Conservation (phyloP, 2,797 vertebrate species). For the Epinephelus coioides region DNA sequence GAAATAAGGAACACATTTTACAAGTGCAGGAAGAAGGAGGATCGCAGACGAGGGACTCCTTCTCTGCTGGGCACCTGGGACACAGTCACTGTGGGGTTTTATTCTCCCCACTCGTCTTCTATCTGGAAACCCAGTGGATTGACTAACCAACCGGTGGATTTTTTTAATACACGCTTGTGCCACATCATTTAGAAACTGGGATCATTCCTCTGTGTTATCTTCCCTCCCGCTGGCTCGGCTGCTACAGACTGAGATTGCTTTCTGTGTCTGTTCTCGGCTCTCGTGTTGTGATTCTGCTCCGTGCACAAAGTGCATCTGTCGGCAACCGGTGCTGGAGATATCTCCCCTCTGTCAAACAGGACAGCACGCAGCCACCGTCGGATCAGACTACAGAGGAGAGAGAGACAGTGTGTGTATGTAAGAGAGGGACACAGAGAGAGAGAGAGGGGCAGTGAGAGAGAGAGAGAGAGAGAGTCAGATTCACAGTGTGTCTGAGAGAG, state of each 20-base stretch:
- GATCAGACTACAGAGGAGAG: conserved; percentile 72
- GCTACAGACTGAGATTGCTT: conserved; percentile 64
- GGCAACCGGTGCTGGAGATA: conserved; percentile 72
- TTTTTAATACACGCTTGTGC: conserved; percentile 48
- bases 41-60: conserved; percentile 78
- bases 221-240: conserved; percentile 34
- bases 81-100: conserved; percentile 61
- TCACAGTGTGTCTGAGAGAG: conserved; percentile 64
- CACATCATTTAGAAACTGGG: conserved; percentile 67
- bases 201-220: conserved; percentile 53
- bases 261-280: conserved; percentile 47
- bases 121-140: conserved; percentile 71
- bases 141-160: conserved; percentile 73
- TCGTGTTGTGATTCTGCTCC: conserved; percentile 52
- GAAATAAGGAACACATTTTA: conserved; percentile 81
- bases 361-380: conserved; percentile 65
- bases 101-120: conserved; percentile 58
- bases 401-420: conserved; percentile 47
- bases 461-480: conserved; percentile 63
- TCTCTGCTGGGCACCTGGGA: conserved; percentile 77
- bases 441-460: conserved; percentile 10
- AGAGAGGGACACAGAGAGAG: conserved; percentile 48
- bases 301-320: conserved; percentile 79
- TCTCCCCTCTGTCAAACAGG: conserved; percentile 78
- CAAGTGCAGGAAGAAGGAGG: conserved; percentile 81